These are phyloP conservation scores for Coregonus sp. DNA, from an alignment of 2,797 vertebrate species.

Conservation along the genomic window DNA sequence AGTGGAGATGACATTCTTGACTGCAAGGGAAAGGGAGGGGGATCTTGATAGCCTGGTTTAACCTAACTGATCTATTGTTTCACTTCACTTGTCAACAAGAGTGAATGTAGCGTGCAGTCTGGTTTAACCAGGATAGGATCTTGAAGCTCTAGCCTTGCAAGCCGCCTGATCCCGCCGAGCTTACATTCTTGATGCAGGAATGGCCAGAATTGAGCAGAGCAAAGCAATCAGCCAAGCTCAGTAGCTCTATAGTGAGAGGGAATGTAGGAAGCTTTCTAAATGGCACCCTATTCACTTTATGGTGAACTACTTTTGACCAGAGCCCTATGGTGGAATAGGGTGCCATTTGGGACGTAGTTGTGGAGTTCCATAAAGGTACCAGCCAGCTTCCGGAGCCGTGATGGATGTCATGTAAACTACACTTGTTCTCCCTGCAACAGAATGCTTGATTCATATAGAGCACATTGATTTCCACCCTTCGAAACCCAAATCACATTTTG, in stretches of 20 bases:
- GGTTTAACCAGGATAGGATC: too few species aligned
- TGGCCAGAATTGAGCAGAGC: too few species aligned
- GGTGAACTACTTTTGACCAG: background rate
- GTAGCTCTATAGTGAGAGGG: too few species aligned
- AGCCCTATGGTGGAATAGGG: background rate
- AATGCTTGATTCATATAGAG: background rate
- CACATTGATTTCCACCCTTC: background rate
- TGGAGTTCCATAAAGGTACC: background rate
- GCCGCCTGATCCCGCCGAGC: too few species aligned
- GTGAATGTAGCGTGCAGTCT: too few species aligned
- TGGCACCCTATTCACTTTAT: too few species aligned
- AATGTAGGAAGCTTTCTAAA: too few species aligned
- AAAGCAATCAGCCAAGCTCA: too few species aligned
- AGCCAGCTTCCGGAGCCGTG: background rate
- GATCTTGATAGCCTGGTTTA: conserved; percentile 21
- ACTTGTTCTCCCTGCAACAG: background rate
- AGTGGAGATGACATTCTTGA: conserved; percentile 34
- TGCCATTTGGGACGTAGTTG: background rate
- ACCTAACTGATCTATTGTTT: too few species aligned
- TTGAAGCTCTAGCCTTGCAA: too few species aligned
- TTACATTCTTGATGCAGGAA: too few species aligned
- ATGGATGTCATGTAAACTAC: background rate
- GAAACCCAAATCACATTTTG: background rate
- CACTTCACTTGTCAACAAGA: too few species aligned
- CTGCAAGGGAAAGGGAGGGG: conserved; percentile 22